Evolutionary conservation across 53 echinoderm and acorn worm genomes (phyloP).

Genomic region (Apostichopus leukothele): DNA sequence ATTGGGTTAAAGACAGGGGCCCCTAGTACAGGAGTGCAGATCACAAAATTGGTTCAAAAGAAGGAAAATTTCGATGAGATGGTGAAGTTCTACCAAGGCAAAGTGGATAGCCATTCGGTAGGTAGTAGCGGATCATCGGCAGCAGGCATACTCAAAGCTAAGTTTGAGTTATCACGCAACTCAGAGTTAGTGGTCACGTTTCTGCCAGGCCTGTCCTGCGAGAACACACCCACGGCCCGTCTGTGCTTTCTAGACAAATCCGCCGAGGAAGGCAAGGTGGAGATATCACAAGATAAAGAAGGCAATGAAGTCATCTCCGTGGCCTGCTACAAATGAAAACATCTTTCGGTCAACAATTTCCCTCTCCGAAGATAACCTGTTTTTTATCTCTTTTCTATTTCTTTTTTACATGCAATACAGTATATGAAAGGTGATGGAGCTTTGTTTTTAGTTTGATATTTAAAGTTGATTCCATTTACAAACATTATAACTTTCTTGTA

Average conservation of each 20-base stretch:
- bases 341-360: background rate
- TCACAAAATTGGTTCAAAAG: constrained; percentile 73
- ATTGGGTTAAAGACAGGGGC: constrained; percentile 79
- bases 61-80: constrained; percentile 65
- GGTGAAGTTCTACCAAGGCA: constrained; percentile 79
- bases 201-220: background rate
- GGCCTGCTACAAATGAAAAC: background rate
- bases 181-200: constrained; percentile 32
- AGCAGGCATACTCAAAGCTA: constrained; percentile 30
- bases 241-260: constrained; percentile 14
- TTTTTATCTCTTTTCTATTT: no score
- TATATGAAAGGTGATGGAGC: background rate
- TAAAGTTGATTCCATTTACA: background rate
- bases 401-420: background rate
- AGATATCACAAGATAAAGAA: background rate
- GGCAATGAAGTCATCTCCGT: background rate
- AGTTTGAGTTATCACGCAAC: constrained; percentile 15
- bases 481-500: background rate
- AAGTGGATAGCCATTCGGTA: constrained; percentile 56
- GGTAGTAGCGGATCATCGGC: constrained; percentile 51
- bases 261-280: background rate
- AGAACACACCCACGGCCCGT: background rate
- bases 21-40: constrained; percentile 71
- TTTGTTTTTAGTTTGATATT: background rate
- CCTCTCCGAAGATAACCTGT: background rate